Evolutionary conservation across 2,797 vertebrate species (phyloP).

Genomic region (Poeciliopsis gracilis): DNA sequence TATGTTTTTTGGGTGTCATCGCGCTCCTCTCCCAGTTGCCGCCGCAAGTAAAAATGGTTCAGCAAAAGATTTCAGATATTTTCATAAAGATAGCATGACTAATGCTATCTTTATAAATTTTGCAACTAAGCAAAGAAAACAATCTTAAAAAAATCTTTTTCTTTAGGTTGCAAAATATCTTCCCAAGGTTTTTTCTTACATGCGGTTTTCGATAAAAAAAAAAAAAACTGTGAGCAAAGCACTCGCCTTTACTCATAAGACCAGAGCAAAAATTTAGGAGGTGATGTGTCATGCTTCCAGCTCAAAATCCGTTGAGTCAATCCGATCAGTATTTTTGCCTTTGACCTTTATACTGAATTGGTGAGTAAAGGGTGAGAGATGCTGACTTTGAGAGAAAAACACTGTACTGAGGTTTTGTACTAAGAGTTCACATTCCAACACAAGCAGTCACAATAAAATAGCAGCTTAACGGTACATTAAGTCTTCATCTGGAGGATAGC

Average conservation of each 20-base stretch:
- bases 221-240: neutral
- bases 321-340: slow-evolving; percentile 12
- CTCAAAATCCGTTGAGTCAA: slow-evolving; percentile 12
- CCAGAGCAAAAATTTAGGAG: neutral
- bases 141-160: neutral
- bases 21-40: neutral
- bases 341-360: slow-evolving; percentile 26
- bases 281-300: slow-evolving; percentile 17
- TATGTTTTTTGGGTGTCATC: neutral
- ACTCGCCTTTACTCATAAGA: neutral
- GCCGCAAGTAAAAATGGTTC: neutral
- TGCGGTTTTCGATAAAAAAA: neutral
- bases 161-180: neutral
- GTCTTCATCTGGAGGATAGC: slow-evolving; percentile 22
- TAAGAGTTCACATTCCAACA: slow-evolving; percentile 38
- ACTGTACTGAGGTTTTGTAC: slow-evolving; percentile 17
- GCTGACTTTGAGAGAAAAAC: slow-evolving; percentile 15
- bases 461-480: slow-evolving; percentile 12
- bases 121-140: neutral
- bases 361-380: slow-evolving; percentile 42
- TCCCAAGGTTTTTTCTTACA: neutral
- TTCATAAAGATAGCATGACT: neutral
- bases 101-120: neutral
- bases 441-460: slow-evolving; percentile 19
- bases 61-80: neutral